A percentile compares a stretch with the other conserved stretches of the same genome.
Evolutionary conservation across 2,797 vertebrate species (phyloP).

Genomic region (Capromys pilorides): DNA sequence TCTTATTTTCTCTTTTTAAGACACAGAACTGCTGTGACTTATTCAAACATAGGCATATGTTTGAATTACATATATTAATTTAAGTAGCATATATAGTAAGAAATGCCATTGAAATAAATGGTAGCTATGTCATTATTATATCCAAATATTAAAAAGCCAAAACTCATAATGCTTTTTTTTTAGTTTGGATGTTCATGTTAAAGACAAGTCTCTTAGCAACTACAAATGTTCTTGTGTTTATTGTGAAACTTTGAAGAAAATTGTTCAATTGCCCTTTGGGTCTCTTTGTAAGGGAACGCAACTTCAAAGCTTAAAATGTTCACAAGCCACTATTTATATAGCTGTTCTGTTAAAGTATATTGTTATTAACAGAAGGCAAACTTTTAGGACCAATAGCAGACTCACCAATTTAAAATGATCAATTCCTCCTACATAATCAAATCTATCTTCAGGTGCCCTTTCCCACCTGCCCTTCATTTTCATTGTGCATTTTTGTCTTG

Average conservation of each 20-base stretch:
- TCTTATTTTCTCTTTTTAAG: constrained; percentile 60
- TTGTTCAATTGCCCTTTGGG: constrained; percentile 69
- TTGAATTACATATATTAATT: constrained; percentile 43
- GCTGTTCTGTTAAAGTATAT: constrained; percentile 52
- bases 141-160: constrained; percentile 47
- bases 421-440: constrained; percentile 20
- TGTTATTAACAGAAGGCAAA: constrained; percentile 67
- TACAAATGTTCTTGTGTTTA: constrained; percentile 84
- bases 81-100: background rate
- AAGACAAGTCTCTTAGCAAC: constrained; percentile 86
- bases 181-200: constrained; percentile 81
- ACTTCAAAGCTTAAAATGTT: constrained; percentile 65
- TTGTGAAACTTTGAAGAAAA: constrained; percentile 82
- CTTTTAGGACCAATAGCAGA: constrained; percentile 41
- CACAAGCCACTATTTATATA: constrained; percentile 71
- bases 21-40: background rate
- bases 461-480: background rate
- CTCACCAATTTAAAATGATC: constrained; percentile 61
- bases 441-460: constrained; percentile 17
- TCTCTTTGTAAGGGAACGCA: constrained; percentile 51
- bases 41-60: constrained; percentile 44
- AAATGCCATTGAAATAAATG: background rate
- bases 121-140: background rate
- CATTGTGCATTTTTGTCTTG: background rate
- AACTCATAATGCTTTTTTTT: constrained; percentile 73